Base-by-base conservation (phyloP, 2,797 vertebrate species). In the Gastrophryne carolinensis region DNA sequence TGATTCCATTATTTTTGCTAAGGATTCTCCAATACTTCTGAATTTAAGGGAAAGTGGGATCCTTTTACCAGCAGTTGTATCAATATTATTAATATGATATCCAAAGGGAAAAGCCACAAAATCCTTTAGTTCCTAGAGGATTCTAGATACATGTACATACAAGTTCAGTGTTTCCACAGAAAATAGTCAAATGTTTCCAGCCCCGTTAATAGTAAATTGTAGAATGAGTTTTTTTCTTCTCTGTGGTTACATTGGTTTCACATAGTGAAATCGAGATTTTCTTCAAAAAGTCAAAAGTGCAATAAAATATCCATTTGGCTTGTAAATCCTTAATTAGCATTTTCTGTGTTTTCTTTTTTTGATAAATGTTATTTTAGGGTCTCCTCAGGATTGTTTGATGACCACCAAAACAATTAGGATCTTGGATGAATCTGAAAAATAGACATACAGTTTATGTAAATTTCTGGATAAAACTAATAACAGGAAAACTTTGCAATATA, bases 381-480 rank as follows among this genome's bases (percentile, higher is more conserved):
- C 88, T 90, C 88, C 88, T 87, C 80, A 65, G 65, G 84, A 82
- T 76, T 35, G 32, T 12, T 32, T 65, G 37, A 34, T 37, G 39
- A 65, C 34, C 19, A 6, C 35, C 53, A 15, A 72, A 54, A 50
- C 37, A 4, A 34, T 97, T 98, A 99, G 92, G 96, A 95, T 92
- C 96, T 95, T 21, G 96, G 96, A 88, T 98, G 94, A 92, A 98
- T 99, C 97, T 99, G 92, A 83, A 94, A 93, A 49, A 87, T 83
- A 90, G 86, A 83, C 88, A 81, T 10, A 47, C 44, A 32, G 19
- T n/a, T 10, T 79, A 76, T 78, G 27, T 12, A 44, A 39, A 34
- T 21, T 8, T 65, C 9, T 15, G 10, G 26, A 62, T 11, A 12
- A 12, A 62, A 62, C 1, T 3, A 62, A 15, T 24, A 13, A 26